A percentile compares a stretch with the other conserved stretches of the same genome.
Evolutionary conservation across 2,113 vertebrate species (phyloP).

Genomic region (Triplophysa dalaica): DNA sequence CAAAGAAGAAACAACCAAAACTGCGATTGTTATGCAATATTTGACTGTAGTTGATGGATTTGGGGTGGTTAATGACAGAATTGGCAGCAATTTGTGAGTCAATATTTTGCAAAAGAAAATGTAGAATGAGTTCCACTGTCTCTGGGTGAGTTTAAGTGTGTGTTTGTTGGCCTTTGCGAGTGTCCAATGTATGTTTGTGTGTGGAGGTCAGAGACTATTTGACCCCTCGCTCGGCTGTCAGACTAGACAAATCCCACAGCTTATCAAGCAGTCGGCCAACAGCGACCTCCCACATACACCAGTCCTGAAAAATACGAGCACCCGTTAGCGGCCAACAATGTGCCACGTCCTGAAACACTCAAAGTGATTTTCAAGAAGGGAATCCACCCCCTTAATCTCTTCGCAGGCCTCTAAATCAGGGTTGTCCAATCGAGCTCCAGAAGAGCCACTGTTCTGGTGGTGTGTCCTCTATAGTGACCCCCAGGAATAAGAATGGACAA

Average conservation of each 20-base stretch:
- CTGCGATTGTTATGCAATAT: neutral
- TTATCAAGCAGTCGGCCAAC: slow-evolving; percentile 56
- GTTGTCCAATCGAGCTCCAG: too few relatives aligned
- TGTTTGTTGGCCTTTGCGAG: slow-evolving; percentile 24
- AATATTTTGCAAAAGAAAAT: neutral
- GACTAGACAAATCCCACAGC: slow-evolving; percentile 63
- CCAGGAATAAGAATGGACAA: too few relatives aligned
- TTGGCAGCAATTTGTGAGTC: neutral
- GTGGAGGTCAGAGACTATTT: slow-evolving; percentile 39
- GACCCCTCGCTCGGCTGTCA: slow-evolving; percentile 56
- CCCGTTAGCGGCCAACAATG: neutral
- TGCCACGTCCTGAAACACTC: neutral
- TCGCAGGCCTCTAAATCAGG: too few relatives aligned
- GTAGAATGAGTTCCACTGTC: neutral
- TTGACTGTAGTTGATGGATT: neutral
- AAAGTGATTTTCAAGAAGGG: too few relatives aligned
- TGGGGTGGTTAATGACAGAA: neutral
- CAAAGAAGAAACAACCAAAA: too few relatives aligned
- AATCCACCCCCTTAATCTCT: neutral
- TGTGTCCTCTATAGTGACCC: too few relatives aligned
- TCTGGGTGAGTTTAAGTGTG: neutral
- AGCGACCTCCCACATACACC: slow-evolving; percentile 44
- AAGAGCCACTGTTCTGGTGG: too few relatives aligned
- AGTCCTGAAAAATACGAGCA: neutral
- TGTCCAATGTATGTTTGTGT: slow-evolving; percentile 39